Evolutionary conservation across 2,888 invertebrate genomes (phyloP).

Genomic region (Mylabris sibirica): DNA sequence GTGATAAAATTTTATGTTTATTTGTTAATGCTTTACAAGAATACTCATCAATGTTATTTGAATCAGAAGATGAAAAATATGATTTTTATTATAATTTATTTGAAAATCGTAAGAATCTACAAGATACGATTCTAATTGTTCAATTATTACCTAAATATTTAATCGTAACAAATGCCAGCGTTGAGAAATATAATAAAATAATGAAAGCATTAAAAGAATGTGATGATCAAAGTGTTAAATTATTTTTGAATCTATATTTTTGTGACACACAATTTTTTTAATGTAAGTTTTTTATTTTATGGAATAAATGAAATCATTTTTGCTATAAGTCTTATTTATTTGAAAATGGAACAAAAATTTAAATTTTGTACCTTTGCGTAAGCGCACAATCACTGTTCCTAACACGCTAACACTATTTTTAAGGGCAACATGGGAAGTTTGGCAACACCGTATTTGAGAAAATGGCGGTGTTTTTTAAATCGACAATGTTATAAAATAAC

Average conservation of each 20-base stretch:
- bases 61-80: neutral
- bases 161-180: neutral
- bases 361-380: too few relatives aligned
- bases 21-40: neutral
- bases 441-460: too few relatives aligned
- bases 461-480: too few relatives aligned
- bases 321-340: too few relatives aligned
- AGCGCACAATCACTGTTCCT: too few relatives aligned
- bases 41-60: neutral
- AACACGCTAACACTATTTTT: too few relatives aligned
- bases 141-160: conserved; percentile 1
- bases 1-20: neutral
- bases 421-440: too few relatives aligned
- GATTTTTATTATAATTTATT: conserved; percentile 17
- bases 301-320: too few relatives aligned
- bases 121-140: conserved; percentile 14
- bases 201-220: neutral
- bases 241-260: neutral
- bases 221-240: neutral
- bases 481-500: too few relatives aligned
- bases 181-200: neutral
- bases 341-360: too few relatives aligned
- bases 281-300: too few relatives aligned
- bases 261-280: neutral
- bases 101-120: conserved; percentile 6